A percentile compares a stretch with the other conserved stretches of the same genome.
Conservation (phyloP, 2,888 invertebrate species). For the Acanthopleura granulata region DNA sequence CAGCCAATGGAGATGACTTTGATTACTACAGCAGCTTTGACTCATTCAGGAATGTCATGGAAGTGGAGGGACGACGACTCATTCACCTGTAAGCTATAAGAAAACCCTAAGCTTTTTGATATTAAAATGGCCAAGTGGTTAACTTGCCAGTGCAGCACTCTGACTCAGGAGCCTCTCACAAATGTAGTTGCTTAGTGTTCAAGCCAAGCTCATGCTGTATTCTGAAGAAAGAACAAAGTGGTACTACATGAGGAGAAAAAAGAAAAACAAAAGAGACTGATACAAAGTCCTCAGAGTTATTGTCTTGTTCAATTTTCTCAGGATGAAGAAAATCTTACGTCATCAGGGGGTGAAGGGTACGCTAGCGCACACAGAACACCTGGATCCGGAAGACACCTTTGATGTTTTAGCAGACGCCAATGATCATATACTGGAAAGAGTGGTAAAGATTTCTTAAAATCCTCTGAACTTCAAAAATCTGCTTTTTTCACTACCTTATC, state of each 20-base stretch:
- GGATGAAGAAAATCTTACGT: slow-evolving; percentile 56
- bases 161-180: too few relatives aligned
- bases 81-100: slow-evolving; percentile 72
- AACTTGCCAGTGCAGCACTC: too few relatives aligned
- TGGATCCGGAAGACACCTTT: slow-evolving; percentile 72
- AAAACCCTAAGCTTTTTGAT: too few relatives aligned
- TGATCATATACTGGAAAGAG: slow-evolving; percentile 85
- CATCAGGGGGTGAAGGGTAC: slow-evolving; percentile 62
- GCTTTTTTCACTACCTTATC: too few relatives aligned
- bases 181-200: neutral
- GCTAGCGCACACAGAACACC: slow-evolving; percentile 39
- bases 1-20: slow-evolving; percentile 77
- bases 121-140: too few relatives aligned
- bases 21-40: slow-evolving; percentile 84
- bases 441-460: slow-evolving; percentile 71
- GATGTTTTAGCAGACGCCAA: slow-evolving; percentile 86
- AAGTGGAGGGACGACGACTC: slow-evolving; percentile 77
- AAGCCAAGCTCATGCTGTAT: neutral
- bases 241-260: too few relatives aligned
- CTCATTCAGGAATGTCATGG: slow-evolving; percentile 79
- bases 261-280: too few relatives aligned
- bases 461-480: too few relatives aligned
- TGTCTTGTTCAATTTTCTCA: slow-evolving; percentile 27
- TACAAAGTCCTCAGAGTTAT: too few relatives aligned
- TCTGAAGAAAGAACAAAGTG: too few relatives aligned